Evolutionary conservation across 2,888 invertebrate species (phyloP).

Genomic region (Acanthacorydalis orientalis): DNA sequence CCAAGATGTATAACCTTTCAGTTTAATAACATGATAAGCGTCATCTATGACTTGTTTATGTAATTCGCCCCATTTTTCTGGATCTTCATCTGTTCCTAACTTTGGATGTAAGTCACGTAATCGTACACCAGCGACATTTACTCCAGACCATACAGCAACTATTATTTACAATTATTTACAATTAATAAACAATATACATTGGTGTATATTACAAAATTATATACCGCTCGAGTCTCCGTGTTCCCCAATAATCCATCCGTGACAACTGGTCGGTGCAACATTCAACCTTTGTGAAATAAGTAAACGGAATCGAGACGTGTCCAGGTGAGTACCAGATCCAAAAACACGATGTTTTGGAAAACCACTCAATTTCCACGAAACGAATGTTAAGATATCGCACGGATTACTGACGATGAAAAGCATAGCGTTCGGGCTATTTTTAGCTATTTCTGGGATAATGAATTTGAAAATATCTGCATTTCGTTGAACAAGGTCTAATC

Average conservation of each 20-base stretch:
- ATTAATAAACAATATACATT: background rate
- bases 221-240: constrained; percentile 45
- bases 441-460: constrained; percentile 39
- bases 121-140: constrained; percentile 41
- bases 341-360: constrained; percentile 40
- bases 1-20: constrained; percentile 80
- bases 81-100: constrained; percentile 34
- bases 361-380: constrained; percentile 47
- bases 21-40: constrained; percentile 65
- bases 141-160: constrained; percentile 46
- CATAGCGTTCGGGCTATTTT: constrained; percentile 38
- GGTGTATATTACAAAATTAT: background rate
- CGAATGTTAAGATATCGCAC: constrained; percentile 40
- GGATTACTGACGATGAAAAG: constrained; percentile 39
- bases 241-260: constrained; percentile 48
- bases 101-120: constrained; percentile 35
- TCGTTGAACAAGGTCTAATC: constrained; percentile 30
- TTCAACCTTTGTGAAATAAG: constrained; percentile 36
- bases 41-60: constrained; percentile 64
- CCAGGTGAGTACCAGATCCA: constrained; percentile 45
- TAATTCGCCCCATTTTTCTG: constrained; percentile 58
- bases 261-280: constrained; percentile 34
- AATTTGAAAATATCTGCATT: constrained; percentile 39
- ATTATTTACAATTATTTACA: constrained; percentile 1
- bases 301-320: constrained; percentile 41